Evolutionary conservation across 2,113 vertebrate genomes (phyloP), one percentile per base, ranked within the genome.

Genomic region (Oxyura jamaicensis): DNA sequence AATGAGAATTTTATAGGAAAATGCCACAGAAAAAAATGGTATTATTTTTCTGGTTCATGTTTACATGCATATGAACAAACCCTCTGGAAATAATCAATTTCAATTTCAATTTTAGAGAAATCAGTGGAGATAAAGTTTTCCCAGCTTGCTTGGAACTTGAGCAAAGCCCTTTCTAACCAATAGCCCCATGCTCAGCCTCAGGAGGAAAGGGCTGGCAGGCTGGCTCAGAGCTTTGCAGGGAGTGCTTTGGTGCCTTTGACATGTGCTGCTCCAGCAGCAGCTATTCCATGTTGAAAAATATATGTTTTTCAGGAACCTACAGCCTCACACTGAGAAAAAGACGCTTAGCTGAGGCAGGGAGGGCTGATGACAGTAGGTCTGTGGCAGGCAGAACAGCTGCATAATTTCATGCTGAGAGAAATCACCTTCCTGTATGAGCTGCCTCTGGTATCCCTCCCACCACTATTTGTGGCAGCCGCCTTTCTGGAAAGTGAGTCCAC

Each of bases 381-480:
- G 56, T 81, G 76, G 72, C 59, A 94, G 72, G 65, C 88, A 60
- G 88, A 93, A 80, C 75, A 91, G 93, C 94, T 88, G 83, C 56
- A 72, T 88, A 52, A 86, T 90, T 95, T 96, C 79, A 88, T 65
- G 26, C 72, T 67, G 80, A 88, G 93, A 89, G 68, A 91, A 95
- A 78, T 74, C 83, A 88, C 68, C 79, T 93, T 68, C 68, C 77
- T 33, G 16, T 5, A 48, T 1, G 18, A 90, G 41, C 63, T 88
- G 76, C 69, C 76, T 91, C 78, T 71, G 23, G 58, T 91, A 90
- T 22, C 21, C 84, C 75, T 93, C 91, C 88, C 79, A 68, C 46
- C 12, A 9, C 56, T 56, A 33, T 7, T 72, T 42, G 52, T 91
- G 88, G 56, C 80, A 75, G 93, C 91, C 67, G 33, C 69, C 82